phyloP scores from a whole-genome alignment of 2,888 invertebrate genomes.

The Drosophila niveifrons region DNA sequence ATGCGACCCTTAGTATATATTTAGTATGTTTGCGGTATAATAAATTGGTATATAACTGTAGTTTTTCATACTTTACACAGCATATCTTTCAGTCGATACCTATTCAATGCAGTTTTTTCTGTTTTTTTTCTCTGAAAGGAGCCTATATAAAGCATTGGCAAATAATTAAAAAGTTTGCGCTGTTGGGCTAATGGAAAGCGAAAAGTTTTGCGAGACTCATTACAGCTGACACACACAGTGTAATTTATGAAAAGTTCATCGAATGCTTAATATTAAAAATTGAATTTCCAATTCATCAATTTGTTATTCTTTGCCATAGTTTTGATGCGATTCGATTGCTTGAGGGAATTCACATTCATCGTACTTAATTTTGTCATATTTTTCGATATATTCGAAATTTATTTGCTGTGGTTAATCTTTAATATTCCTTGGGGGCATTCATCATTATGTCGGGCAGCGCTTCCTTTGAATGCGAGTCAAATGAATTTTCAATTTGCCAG shows the following conservation, averaged over 20 bases:
- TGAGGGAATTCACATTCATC: background rate
- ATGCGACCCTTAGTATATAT: too few species aligned
- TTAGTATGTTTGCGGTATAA: too few species aligned
- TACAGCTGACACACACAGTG: conserved; percentile 54
- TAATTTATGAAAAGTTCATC: conserved; percentile 37
- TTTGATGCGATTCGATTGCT: background rate
- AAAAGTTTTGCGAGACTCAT: conserved; percentile 49
- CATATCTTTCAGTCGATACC: background rate
- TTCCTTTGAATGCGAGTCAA: background rate
- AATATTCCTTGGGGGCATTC: background rate
- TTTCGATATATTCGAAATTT: background rate
- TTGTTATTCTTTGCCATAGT: conserved; percentile 1
- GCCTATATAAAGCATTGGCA: conserved; percentile 66
- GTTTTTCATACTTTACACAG: too few species aligned
- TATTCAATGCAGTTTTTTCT: background rate
- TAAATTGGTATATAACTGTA: too few species aligned
- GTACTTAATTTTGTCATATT: background rate
- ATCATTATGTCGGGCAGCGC: background rate
- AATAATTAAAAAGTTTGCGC: conserved; percentile 73
- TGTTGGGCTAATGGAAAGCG: conserved; percentile 67
- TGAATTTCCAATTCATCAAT: background rate
- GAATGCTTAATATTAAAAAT: conserved; percentile 8
- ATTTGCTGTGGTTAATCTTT: background rate
- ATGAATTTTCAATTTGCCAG: conserved; percentile 10
- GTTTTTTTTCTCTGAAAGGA: conserved; percentile 1